Percentiles rank a stretch among this genome's conserved stretches.
phyloP scores from a whole-genome alignment of 2,797 vertebrate species.

The Alectoris magna region DNA sequence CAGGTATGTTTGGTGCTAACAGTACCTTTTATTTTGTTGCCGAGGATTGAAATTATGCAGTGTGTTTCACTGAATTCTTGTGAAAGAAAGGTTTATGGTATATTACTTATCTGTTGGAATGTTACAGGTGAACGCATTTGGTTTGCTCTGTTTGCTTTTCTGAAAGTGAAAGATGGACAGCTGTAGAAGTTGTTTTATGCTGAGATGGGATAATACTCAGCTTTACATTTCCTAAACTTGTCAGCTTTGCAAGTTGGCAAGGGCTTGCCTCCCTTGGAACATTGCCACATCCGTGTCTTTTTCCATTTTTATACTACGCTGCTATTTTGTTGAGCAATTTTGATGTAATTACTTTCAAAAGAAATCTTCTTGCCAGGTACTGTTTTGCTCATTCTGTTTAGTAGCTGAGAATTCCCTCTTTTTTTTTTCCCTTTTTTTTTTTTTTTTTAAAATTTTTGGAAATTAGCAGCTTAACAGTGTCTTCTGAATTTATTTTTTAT shows the following conservation, averaged over 20 bases:
- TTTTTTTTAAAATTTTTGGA: not conserved
- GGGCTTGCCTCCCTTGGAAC: fast-evolving
- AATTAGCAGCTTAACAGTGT: not conserved
- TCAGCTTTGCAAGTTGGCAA: not conserved
- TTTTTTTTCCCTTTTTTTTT: not conserved
- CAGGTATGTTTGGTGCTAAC: not conserved
- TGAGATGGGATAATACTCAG: not conserved
- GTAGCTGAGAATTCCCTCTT: not conserved
- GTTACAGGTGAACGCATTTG: not conserved
- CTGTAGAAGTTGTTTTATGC: not conserved
- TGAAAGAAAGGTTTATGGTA: not conserved
- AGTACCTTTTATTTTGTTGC: not conserved
- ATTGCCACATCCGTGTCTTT: not conserved
- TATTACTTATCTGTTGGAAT: not conserved
- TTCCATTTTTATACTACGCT: not conserved
- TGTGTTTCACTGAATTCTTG: not conserved
- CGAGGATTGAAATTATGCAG: not conserved
- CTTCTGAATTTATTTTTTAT: not conserved
- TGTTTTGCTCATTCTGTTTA: not conserved
- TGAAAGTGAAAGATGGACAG: not conserved
- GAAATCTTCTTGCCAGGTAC: not conserved
- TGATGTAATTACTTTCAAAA: not conserved
- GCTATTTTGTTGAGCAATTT: not conserved
- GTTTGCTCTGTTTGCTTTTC: not conserved
- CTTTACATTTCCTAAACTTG: not conserved